Evolutionary conservation across 2,888 invertebrate genomes (phyloP).

Genomic region (Himalopsyche anomala): DNA sequence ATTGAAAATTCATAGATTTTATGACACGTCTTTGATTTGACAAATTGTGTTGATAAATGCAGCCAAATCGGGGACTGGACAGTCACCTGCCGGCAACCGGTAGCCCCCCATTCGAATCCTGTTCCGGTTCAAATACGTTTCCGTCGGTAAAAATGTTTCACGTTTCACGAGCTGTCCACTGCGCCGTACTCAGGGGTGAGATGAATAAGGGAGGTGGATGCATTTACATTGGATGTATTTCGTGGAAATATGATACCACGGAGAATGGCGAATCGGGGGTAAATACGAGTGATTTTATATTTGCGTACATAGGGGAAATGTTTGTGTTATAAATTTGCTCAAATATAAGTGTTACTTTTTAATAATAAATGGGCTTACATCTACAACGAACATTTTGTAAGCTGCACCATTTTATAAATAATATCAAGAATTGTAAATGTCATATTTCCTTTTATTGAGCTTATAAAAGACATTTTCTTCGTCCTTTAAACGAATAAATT

Average conservation of each 20-base stretch:
- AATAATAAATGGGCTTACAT: no score
- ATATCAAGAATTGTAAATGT: no score
- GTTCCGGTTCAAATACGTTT: conserved; percentile 50
- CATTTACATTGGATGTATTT: neutral
- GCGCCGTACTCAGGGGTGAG: neutral
- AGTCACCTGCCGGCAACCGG: conserved; percentile 5
- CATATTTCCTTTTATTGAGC: no score
- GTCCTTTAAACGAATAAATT: no score
- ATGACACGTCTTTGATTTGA: neutral
- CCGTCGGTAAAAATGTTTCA: conserved; percentile 55
- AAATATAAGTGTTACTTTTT: no score
- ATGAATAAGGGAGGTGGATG: conserved; percentile 12
- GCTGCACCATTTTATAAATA: no score
- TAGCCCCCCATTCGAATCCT: conserved; percentile 44
- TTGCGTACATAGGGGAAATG: no score
- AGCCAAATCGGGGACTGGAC: conserved; percentile 41
- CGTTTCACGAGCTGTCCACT: conserved; percentile 8
- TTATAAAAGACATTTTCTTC: no score
- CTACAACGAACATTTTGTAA: no score
- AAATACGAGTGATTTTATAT: no score
- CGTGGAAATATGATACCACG: neutral
- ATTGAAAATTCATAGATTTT: no score
- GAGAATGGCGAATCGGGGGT: neutral
- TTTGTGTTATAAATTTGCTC: no score
- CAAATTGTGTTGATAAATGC: conserved; percentile 49